phyloP scores from a whole-genome alignment of 2,113 vertebrate species.

The Alligator sinensis region DNA sequence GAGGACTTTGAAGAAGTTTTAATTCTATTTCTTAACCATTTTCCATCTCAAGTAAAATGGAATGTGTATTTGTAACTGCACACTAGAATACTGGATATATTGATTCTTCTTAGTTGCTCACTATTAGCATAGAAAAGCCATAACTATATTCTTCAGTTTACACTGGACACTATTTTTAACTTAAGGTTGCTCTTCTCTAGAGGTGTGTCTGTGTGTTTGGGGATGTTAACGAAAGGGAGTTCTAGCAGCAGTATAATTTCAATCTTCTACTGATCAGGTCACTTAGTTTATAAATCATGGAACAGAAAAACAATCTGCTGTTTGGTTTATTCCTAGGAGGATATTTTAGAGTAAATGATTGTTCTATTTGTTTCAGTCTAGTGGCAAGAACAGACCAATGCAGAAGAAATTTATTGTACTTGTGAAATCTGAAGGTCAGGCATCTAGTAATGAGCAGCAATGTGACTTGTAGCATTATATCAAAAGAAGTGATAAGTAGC shows the following conservation, averaged over 20 bases:
- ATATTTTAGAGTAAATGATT: neutral
- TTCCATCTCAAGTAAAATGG: neutral
- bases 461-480: neutral
- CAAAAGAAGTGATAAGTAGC: neutral
- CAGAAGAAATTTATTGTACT: neutral
- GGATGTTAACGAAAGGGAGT: neutral
- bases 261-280: neutral
- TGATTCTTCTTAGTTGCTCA: neutral
- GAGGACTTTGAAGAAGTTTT: fast-evolving
- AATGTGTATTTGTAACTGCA: neutral
- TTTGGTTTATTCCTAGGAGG: neutral
- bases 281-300: neutral
- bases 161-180: neutral
- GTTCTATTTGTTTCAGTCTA: neutral
- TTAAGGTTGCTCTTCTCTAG: neutral
- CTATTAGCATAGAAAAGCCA: neutral
- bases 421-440: neutral
- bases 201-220: neutral
- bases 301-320: neutral
- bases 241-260: neutral
- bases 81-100: neutral
- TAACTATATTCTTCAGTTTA: neutral
- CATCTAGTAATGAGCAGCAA: neutral
- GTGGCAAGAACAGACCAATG: neutral
- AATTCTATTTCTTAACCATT: neutral